Evolutionary conservation across 1,140 invertebrate genomes (phyloP).

Genomic region (Melitaea cinxia): DNA sequence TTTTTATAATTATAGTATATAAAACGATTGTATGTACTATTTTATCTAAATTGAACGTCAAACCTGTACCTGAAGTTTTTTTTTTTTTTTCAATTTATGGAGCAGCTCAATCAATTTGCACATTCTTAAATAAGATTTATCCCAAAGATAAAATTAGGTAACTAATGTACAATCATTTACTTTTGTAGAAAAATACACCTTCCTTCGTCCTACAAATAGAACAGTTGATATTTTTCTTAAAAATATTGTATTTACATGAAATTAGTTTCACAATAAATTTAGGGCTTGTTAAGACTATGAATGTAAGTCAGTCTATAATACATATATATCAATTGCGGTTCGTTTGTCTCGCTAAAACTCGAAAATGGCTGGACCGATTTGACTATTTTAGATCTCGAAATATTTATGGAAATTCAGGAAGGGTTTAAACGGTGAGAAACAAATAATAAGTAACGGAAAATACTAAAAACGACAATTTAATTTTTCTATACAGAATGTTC

Average conservation of each 20-base stretch:
- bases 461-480: too few species aligned
- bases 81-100: constrained; percentile 41
- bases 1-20: too few species aligned
- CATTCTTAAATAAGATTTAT: constrained; percentile 41
- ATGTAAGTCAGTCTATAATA: constrained; percentile 8
- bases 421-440: too few species aligned
- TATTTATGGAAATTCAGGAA: too few species aligned
- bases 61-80: constrained; percentile 56
- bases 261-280: constrained; percentile 17
- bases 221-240: background rate
- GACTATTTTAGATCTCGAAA: too few species aligned
- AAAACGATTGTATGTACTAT: background rate
- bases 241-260: constrained; percentile 2
- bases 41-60: constrained; percentile 13
- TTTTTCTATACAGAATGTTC: too few species aligned
- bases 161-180: constrained; percentile 10
- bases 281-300: constrained; percentile 23
- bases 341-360: too few species aligned
- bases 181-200: constrained; percentile 5
- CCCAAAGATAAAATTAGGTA: constrained; percentile 58
- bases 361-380: too few species aligned
- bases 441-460: too few species aligned
- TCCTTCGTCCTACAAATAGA: background rate
- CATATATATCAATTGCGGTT: too few species aligned
- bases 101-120: constrained; percentile 44